Percentiles rank a stretch among this genome's conserved stretches.
phyloP scores from a whole-genome alignment of 1,140 invertebrate species.

The Hyles vespertilio region DNA sequence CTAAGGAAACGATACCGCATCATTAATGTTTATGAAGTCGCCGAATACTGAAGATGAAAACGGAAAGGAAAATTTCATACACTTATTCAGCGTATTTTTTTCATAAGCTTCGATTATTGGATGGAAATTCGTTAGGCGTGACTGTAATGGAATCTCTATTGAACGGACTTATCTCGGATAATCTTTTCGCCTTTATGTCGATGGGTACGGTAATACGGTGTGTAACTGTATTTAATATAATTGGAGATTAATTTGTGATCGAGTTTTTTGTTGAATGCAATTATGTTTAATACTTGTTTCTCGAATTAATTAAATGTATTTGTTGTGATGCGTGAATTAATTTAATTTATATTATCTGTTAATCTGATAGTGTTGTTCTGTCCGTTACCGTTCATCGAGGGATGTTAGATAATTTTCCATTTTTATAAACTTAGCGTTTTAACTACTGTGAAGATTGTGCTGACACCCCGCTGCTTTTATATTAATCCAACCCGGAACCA shows the following conservation, averaged over 20 bases:
- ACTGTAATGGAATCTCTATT: constrained; percentile 5
- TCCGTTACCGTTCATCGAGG: background rate
- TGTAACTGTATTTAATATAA: no score
- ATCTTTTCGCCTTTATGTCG: no score
- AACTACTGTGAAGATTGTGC: constrained; percentile 20
- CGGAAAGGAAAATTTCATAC: constrained; percentile 6
- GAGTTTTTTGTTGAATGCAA: background rate
- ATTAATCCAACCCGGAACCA: constrained; percentile 28
- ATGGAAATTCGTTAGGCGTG: constrained; percentile 15
- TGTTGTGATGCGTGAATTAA: background rate
- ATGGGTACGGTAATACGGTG: no score
- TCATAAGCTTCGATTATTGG: constrained; percentile 12
- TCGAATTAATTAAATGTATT: background rate
- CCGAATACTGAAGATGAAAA: constrained; percentile 2
- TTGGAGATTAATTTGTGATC: no score
- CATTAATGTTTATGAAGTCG: background rate
- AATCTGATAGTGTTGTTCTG: no score
- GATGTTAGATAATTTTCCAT: constrained; percentile 32
- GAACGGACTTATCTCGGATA: constrained; percentile 1
- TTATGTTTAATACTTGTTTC: constrained; percentile 3
- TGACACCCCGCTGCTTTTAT: constrained; percentile 16
- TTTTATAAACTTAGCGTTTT: constrained; percentile 32
- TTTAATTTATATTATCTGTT: background rate
- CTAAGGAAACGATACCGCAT: no score
- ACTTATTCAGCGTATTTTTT: constrained; percentile 1